Evolutionary conservation across 2,888 invertebrate genomes (phyloP).

Genomic region (Lasioglossum villosulum): DNA sequence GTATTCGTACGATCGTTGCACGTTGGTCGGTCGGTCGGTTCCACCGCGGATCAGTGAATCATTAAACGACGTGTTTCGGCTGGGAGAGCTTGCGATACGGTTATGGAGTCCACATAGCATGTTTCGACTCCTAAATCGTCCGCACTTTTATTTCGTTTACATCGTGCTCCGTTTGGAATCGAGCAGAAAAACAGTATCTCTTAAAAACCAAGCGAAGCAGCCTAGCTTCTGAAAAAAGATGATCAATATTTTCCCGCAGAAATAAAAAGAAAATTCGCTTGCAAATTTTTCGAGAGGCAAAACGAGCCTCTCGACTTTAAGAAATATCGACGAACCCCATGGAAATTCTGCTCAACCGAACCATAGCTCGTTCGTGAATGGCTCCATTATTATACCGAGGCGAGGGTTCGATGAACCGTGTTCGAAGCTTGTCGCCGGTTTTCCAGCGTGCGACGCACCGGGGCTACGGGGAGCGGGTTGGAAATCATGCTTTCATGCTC

Average conservation of each 20-base stretch:
- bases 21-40: neutral
- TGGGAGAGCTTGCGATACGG: neutral
- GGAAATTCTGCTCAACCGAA: constrained; percentile 1
- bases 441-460: neutral
- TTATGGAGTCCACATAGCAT: neutral
- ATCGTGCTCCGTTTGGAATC: neutral
- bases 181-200: neutral
- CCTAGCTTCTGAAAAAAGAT: neutral
- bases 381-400: neutral
- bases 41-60: neutral
- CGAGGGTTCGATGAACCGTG: neutral
- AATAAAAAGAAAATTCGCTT: neutral
- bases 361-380: neutral
- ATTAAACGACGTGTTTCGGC: neutral
- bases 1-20: neutral
- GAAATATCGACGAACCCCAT: neutral
- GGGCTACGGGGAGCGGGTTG: neutral
- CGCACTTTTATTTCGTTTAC: neutral
- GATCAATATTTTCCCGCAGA: neutral
- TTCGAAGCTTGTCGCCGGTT: neutral
- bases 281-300: neutral
- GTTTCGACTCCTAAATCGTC: neutral
- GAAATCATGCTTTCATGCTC: neutral
- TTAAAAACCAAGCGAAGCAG: neutral
- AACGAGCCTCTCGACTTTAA: neutral